Percentiles rank a stretch among this genome's conserved stretches.
Evolutionary conservation across 23 tunicate species (phyloP).

Genomic region (Oikopleura dioica): DNA sequence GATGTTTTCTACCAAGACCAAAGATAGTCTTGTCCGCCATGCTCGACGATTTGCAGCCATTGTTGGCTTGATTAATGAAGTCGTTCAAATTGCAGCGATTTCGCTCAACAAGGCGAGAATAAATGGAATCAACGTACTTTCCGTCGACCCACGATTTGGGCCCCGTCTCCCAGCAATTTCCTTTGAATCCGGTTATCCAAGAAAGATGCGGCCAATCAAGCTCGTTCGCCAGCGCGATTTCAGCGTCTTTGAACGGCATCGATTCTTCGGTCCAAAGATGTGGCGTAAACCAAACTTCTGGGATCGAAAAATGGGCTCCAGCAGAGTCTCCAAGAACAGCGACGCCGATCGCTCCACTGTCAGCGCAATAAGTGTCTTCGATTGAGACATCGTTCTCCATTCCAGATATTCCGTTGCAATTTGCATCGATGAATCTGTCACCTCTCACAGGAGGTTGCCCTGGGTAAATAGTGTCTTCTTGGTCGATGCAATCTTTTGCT

Average conservation of each 20-base stretch:
- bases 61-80: constrained; percentile 1
- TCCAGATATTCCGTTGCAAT: not conserved
- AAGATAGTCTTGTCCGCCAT: constrained; percentile 10
- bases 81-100: constrained; percentile 8
- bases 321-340: constrained; percentile 6
- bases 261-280: not conserved
- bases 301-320: constrained; percentile 6
- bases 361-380: not conserved
- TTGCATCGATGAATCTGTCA: not conserved
- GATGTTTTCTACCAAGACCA: not conserved
- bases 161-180: not conserved
- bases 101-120: not conserved
- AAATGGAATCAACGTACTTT: not conserved
- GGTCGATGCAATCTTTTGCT: not conserved
- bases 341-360: not conserved
- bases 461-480: too few relatives aligned
- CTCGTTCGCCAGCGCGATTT: not conserved
- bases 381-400: not conserved
- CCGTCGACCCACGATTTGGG: not conserved
- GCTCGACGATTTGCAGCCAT: not conserved
- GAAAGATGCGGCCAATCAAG: not conserved
- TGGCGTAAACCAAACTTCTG: constrained; percentile 4
- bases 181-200: not conserved
- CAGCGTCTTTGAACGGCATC: not conserved
- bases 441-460: not conserved